These are phyloP conservation scores for Adineta ricciae DNA, from an alignment of 2,888 invertebrate genomes.

Conservation along the genomic window DNA sequence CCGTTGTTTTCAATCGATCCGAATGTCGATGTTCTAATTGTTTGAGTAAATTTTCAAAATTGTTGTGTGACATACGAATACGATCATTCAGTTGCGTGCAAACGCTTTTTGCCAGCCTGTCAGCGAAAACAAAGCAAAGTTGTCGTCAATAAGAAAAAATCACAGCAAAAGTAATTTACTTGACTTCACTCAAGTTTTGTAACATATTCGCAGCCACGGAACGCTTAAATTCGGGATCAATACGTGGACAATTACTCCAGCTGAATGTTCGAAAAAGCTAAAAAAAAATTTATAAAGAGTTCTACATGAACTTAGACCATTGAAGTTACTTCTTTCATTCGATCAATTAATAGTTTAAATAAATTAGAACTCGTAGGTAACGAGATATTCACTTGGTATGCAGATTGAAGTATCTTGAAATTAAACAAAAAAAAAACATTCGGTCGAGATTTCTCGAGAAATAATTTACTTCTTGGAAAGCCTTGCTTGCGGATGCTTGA, in stretches of 20 bases:
- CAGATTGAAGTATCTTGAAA: slow-evolving; percentile 57
- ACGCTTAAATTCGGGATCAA: slow-evolving; percentile 60
- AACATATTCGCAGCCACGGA: slow-evolving; percentile 63
- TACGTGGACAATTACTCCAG: slow-evolving; percentile 54
- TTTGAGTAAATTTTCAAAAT: slow-evolving; percentile 64
- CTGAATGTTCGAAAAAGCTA: slow-evolving; percentile 58
- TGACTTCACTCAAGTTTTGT: slow-evolving; percentile 60
- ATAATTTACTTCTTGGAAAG: slow-evolving; percentile 24
- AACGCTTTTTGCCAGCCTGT: slow-evolving; percentile 64
- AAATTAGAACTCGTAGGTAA: slow-evolving; percentile 59
- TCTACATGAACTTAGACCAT: background rate
- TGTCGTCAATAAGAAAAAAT: background rate
- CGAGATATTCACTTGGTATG: slow-evolving; percentile 63
- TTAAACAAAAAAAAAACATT: background rate
- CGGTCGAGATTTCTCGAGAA: background rate
- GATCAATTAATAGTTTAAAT: slow-evolving; percentile 59
- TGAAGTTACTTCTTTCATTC: slow-evolving; percentile 55
- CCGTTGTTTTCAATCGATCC: slow-evolving; percentile 66
- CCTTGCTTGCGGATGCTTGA: slow-evolving; percentile 14
- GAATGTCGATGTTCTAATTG: slow-evolving; percentile 62
- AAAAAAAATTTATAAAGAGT: background rate
- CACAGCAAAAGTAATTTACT: slow-evolving; percentile 38
- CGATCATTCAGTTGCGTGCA: slow-evolving; percentile 67
- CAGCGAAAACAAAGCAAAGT: slow-evolving; percentile 40
- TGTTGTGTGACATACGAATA: slow-evolving; percentile 65